A percentile compares a stretch with the other conserved stretches of the same genome.
phyloP scores from a whole-genome alignment of 2,888 invertebrate species.

The Peribatodes rhomboidaria region DNA sequence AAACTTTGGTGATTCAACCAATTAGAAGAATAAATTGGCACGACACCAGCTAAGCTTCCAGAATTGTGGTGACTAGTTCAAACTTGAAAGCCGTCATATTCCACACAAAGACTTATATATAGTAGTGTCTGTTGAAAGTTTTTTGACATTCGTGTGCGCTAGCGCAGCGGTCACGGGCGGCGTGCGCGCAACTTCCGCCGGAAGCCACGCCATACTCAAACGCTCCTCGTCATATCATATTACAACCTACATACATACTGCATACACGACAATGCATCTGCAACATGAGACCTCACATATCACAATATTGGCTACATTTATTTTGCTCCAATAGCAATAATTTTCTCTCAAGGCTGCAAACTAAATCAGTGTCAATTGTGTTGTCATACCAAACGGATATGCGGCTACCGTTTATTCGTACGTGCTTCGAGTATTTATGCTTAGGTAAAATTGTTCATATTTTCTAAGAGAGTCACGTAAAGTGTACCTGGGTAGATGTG shows the following conservation, averaged over 20 bases:
- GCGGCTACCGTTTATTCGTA: slow-evolving; percentile 53
- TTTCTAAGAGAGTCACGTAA: slow-evolving; percentile 27
- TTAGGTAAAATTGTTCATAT: slow-evolving; percentile 51
- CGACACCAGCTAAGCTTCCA: slow-evolving; percentile 30
- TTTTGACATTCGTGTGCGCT: slow-evolving; percentile 38
- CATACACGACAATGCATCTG: slow-evolving; percentile 53
- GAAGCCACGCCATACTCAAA: slow-evolving; percentile 75
- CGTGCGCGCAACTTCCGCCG: slow-evolving; percentile 83
- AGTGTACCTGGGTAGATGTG: too few species aligned
- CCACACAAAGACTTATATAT: slow-evolving; percentile 34
- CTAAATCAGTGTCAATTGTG: slow-evolving; percentile 72
- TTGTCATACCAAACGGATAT: slow-evolving; percentile 57
- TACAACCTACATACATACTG: slow-evolving; percentile 50
- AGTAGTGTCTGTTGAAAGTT: slow-evolving; percentile 29
- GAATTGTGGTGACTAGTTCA: slow-evolving; percentile 31
- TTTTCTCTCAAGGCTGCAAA: slow-evolving; percentile 65
- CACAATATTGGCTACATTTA: slow-evolving; percentile 51
- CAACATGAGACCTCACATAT: slow-evolving; percentile 58
- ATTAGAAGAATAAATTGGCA: slow-evolving; percentile 36
- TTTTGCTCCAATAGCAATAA: slow-evolving; percentile 61
- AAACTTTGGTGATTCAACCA: slow-evolving; percentile 37
- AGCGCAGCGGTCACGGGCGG: slow-evolving; percentile 76
- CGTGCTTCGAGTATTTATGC: slow-evolving; percentile 52
- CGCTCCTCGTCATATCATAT: slow-evolving; percentile 57
- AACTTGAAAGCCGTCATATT: slow-evolving; percentile 17